A percentile compares a stretch with the other conserved stretches of the same genome.
Evolutionary conservation across 2,888 invertebrate species (phyloP).

Genomic region (Loripinus fragilis): DNA sequence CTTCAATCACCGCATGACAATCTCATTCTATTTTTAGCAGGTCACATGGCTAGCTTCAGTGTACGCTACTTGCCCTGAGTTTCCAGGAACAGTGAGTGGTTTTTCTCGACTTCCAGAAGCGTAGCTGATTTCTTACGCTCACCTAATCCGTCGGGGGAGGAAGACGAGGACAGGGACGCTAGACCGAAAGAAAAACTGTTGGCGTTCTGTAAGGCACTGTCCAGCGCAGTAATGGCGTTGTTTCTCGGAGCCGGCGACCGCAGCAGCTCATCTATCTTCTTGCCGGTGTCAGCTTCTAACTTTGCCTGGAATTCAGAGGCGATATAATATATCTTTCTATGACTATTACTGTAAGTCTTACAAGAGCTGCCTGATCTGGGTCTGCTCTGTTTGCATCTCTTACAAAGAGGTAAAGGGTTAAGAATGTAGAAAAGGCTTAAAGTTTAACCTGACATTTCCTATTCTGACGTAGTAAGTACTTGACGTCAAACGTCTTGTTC

Average conservation of each 20-base stretch:
- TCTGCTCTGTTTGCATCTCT: too few species aligned
- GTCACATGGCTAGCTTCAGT: constrained; percentile 64
- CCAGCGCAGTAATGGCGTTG: constrained; percentile 50
- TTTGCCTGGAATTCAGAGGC: constrained; percentile 1
- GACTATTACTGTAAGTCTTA: too few species aligned
- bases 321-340: too few species aligned
- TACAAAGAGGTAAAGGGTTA: too few species aligned
- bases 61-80: constrained; percentile 90
- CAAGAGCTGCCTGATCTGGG: too few species aligned
- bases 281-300: constrained; percentile 21
- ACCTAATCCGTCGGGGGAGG: constrained; percentile 55
- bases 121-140: constrained; percentile 85
- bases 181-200: constrained; percentile 50
- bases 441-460: too few species aligned
- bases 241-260: constrained; percentile 51
- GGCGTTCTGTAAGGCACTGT: constrained; percentile 52
- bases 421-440: too few species aligned
- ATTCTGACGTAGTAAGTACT: too few species aligned
- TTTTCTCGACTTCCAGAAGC: constrained; percentile 94
- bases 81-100: constrained; percentile 92
- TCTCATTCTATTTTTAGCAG: constrained; percentile 44
- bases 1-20: constrained; percentile 43
- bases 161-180: constrained; percentile 35
- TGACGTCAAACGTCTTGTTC: too few species aligned
- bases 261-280: constrained; percentile 54